Percentiles rank a stretch among this genome's conserved stretches.
phyloP scores from a whole-genome alignment of 2,888 invertebrate genomes.

The Craniophora ligustri region DNA sequence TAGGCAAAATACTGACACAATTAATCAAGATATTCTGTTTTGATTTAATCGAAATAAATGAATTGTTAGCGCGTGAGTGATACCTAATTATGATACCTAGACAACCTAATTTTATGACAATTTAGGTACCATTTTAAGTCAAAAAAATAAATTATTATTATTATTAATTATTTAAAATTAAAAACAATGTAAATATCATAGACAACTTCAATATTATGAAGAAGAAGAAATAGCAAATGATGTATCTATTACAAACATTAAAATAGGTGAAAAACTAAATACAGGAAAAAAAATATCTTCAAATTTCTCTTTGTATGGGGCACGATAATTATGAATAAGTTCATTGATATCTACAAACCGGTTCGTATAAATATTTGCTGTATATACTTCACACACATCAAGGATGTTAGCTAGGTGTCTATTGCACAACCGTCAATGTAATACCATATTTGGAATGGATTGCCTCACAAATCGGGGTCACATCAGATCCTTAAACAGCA shows the following conservation, averaged over 20 bases:
- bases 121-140: too few relatives aligned
- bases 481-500: conserved; percentile 22
- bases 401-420: conserved; percentile 6
- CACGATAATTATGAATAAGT: not conserved
- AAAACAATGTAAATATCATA: too few relatives aligned
- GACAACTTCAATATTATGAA: too few relatives aligned
- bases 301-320: not conserved
- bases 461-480: conserved; percentile 28
- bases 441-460: conserved; percentile 38
- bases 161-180: too few relatives aligned
- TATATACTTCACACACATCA: not conserved
- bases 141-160: too few relatives aligned
- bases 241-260: too few relatives aligned
- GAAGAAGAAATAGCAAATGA: too few relatives aligned
- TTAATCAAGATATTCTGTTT: conserved; percentile 1
- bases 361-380: not conserved
- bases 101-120: too few relatives aligned
- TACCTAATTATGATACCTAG: too few relatives aligned
- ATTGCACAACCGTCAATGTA: conserved; percentile 19
- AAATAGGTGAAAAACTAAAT: too few relatives aligned
- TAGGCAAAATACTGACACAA: not conserved
- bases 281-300: not conserved
- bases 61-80: too few relatives aligned
- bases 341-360: not conserved
- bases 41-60: too few relatives aligned